phyloP scores from a whole-genome alignment of 1,140 invertebrate genomes.

The Saccostrea cuccullata region DNA sequence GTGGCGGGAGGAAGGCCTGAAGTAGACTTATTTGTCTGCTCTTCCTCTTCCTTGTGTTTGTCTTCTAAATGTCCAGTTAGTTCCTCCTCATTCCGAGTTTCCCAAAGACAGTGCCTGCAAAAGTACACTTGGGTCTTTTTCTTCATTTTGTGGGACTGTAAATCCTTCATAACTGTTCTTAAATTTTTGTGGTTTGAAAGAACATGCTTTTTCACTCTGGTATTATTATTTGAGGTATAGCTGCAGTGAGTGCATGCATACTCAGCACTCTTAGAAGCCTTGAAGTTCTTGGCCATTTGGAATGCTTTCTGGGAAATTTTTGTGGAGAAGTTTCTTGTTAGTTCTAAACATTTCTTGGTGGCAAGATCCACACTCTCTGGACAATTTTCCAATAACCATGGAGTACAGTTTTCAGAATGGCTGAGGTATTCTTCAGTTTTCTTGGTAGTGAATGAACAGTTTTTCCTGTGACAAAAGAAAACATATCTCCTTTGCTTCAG shows the following conservation, averaged over 20 bases:
- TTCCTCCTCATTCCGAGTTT: conserved; percentile 57
- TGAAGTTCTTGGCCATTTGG: conserved; percentile 54
- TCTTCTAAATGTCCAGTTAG: conserved; percentile 56
- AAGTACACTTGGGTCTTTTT: conserved; percentile 60
- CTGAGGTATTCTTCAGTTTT: conserved; percentile 63
- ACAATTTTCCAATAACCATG: conserved; percentile 62
- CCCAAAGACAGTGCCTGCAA: conserved; percentile 65
- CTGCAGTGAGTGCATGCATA: conserved; percentile 63
- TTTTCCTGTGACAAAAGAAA: conserved; percentile 69
- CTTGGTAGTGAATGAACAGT: conserved; percentile 70
- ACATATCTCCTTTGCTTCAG: conserved; percentile 65
- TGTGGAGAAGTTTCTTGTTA: conserved; percentile 60
- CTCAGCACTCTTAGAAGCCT: conserved; percentile 53
- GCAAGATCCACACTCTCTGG: conserved; percentile 57
- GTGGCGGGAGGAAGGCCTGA: not conserved
- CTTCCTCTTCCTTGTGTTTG: conserved; percentile 52
- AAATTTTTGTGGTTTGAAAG: conserved; percentile 56
- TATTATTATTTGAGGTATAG: conserved; percentile 63
- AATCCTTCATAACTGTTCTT: conserved; percentile 58
- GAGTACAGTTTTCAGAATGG: conserved; percentile 69
- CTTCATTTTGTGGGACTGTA: conserved; percentile 53
- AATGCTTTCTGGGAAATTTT: conserved; percentile 62
- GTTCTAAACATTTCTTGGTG: conserved; percentile 65
- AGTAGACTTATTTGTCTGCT: not conserved
- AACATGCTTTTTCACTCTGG: conserved; percentile 64